These are phyloP conservation scores for Stegophylla sp. DNA, from an alignment of 2,888 invertebrate species.

Conservation along the genomic window DNA sequence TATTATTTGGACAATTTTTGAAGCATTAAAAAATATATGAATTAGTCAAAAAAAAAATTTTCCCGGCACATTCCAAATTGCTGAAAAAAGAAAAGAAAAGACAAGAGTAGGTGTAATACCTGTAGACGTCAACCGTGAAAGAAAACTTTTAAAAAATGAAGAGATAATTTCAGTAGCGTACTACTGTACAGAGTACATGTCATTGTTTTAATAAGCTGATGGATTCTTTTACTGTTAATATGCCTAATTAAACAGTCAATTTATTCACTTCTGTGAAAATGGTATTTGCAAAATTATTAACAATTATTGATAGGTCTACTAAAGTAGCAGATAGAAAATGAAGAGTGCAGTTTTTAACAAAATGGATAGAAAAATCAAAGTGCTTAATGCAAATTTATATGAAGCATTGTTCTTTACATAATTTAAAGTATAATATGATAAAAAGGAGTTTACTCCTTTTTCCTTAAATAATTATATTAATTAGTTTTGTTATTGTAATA, in stretches of 20 bases:
- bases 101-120: conserved; percentile 79
- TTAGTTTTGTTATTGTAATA: conserved; percentile 2
- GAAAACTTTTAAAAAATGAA: conserved; percentile 82
- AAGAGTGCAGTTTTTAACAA: conserved; percentile 73
- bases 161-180: conserved; percentile 80
- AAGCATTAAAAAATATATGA: conserved; percentile 31
- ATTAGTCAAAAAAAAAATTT: conserved; percentile 47
- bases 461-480: not conserved
- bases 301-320: conserved; percentile 80
- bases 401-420: conserved; percentile 78
- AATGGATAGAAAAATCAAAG: conserved; percentile 81
- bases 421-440: not conserved
- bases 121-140: conserved; percentile 83
- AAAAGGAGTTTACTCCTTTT: not conserved
- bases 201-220: conserved; percentile 80
- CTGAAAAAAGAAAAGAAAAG: conserved; percentile 86
- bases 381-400: conserved; percentile 88
- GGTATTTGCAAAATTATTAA: conserved; percentile 86
- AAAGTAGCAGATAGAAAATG: conserved; percentile 67
- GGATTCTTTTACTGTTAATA: conserved; percentile 68
- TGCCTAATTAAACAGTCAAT: conserved; percentile 63
- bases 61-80: conserved; percentile 67
- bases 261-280: conserved; percentile 76
- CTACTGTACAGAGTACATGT: conserved; percentile 78
- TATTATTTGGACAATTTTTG: not conserved